A percentile compares a stretch with the other conserved stretches of the same genome.
Conservation (phyloP, 2,797 vertebrate species). For the Oreochromis mossambicus region DNA sequence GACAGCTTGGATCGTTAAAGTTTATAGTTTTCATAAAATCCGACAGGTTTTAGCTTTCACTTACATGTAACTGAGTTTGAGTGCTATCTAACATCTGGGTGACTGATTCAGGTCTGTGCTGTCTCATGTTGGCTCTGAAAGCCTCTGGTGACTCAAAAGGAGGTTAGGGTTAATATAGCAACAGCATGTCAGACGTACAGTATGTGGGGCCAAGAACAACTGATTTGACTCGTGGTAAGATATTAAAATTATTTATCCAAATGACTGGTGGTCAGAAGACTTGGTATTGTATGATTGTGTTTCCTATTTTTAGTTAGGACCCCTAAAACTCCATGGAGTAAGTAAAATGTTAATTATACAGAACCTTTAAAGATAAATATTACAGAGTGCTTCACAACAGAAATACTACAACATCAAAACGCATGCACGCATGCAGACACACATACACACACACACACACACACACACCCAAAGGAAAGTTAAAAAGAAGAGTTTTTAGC, state of each 20-base stretch:
- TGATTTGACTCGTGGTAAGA: neutral
- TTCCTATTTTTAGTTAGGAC: neutral
- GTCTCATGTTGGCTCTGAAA: neutral
- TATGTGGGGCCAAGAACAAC: neutral
- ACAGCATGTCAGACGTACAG: neutral
- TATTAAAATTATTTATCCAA: neutral
- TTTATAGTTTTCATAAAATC: neutral
- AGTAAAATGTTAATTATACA: neutral
- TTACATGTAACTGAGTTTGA: neutral
- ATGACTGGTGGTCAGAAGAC: neutral
- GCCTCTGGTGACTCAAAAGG: neutral
- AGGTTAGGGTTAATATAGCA: neutral
- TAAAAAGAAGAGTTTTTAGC: neutral
- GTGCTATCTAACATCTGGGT: neutral
- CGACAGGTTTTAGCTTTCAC: neutral
- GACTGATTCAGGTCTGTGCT: neutral
- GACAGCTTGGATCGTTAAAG: neutral
- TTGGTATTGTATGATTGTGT: neutral
- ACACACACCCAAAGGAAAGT: neutral
- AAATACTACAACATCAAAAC: neutral
- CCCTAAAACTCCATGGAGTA: neutral
- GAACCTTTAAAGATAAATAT: neutral
- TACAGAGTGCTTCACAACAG: neutral
- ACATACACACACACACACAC: neutral
- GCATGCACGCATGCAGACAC: fast-evolving